These are phyloP conservation scores for Sminthurinus aureus DNA, from an alignment of 2,888 invertebrate genomes.

Conservation along the genomic window DNA sequence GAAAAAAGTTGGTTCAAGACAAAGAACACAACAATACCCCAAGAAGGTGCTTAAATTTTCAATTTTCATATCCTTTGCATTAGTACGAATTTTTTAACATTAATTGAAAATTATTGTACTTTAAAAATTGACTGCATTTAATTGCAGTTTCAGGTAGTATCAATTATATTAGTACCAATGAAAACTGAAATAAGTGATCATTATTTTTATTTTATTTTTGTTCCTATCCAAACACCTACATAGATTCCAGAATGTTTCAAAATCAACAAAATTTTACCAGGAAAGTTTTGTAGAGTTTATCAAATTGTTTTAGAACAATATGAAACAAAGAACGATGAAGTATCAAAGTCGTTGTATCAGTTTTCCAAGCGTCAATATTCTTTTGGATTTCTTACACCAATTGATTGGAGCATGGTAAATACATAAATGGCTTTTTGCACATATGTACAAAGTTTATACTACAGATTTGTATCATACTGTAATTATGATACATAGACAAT, in stretches of 20 bases:
- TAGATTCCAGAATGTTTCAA: conserved; percentile 25
- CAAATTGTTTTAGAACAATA: conserved; percentile 16
- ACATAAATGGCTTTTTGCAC: neutral
- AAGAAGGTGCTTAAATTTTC: conserved; percentile 45
- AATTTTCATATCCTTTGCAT: too few relatives aligned
- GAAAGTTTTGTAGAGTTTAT: conserved; percentile 13
- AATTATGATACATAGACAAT: neutral
- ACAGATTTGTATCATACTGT: neutral
- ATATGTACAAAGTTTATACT: neutral
- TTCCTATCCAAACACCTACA: neutral
- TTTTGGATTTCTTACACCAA: conserved; percentile 29
- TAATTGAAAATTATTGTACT: too few relatives aligned
- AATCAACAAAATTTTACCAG: conserved; percentile 1
- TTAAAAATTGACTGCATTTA: too few relatives aligned
- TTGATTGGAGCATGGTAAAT: conserved; percentile 28
- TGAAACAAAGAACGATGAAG: neutral
- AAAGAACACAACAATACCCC: conserved; percentile 39
- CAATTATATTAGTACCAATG: too few relatives aligned
- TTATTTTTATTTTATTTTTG: neutral
- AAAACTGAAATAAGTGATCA: neutral
- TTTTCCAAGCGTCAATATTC: conserved; percentile 14
- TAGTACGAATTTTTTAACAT: too few relatives aligned
- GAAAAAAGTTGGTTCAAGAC: conserved; percentile 40
- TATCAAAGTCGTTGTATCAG: conserved; percentile 14
- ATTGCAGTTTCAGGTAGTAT: too few relatives aligned